A percentile compares a stretch with the other conserved stretches of the same genome.
Conservation (phyloP, 2,797 vertebrate species). For the Acrossocheilus wenchowensis region DNA sequence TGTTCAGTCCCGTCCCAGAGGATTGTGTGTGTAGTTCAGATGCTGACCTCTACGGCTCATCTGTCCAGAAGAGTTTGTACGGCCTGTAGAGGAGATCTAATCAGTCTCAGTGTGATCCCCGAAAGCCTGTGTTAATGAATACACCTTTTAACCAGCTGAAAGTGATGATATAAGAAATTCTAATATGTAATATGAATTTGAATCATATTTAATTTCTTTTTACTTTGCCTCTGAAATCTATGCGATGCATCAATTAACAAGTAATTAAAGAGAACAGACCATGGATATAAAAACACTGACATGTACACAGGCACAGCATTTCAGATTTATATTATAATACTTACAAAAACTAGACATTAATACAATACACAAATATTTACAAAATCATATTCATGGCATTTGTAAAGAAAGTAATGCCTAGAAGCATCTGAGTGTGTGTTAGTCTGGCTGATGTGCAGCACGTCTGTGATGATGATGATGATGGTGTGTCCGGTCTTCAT, state of each 20-base stretch:
- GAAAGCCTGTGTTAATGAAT: not conserved
- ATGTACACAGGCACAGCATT: not conserved
- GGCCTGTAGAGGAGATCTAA: too few species aligned
- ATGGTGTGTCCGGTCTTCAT: not conserved
- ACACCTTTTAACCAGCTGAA: too few species aligned
- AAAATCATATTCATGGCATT: not conserved
- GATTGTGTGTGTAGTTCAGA: too few species aligned
- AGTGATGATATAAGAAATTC: not conserved
- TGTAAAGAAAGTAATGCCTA: not conserved
- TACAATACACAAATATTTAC: constrained; percentile 18
- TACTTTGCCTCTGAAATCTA: not conserved
- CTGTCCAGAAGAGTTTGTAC: too few species aligned
- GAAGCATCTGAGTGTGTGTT: not conserved
- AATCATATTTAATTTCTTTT: not conserved
- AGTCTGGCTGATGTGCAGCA: not conserved
- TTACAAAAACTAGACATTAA: not conserved
- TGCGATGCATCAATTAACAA: not conserved
- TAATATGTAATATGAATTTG: not conserved
- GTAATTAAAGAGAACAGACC: not conserved
- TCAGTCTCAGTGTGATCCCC: too few species aligned
- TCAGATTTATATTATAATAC: not conserved
- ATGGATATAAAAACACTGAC: not conserved
- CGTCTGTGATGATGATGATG: not conserved
- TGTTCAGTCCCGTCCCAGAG: not conserved
- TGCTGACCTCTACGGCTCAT: too few species aligned